These are phyloP conservation scores for Stegodyphus mimosarum DNA, from an alignment of 1,140 invertebrate genomes.

Conservation along the genomic window DNA sequence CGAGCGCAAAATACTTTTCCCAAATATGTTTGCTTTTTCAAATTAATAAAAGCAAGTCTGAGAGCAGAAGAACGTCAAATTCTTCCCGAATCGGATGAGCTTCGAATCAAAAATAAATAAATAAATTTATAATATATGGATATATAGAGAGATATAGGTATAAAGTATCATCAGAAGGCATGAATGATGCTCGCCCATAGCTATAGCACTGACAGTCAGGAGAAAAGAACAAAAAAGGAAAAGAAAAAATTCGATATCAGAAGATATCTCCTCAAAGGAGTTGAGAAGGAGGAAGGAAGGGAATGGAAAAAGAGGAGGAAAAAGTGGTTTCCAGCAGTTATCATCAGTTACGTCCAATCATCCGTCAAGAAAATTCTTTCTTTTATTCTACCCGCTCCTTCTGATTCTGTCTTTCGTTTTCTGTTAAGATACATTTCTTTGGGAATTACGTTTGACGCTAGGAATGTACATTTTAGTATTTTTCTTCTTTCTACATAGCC, in stretches of 20 bases:
- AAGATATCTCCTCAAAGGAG: slow-evolving; percentile 35
- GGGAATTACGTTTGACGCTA: slow-evolving; percentile 37
- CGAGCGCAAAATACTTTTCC: too few species aligned
- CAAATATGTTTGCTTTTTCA: too few species aligned
- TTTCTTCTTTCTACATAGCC: neutral
- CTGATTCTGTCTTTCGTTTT: slow-evolving; percentile 21
- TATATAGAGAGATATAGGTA: neutral
- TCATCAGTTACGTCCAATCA: slow-evolving; percentile 50
- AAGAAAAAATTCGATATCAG: slow-evolving; percentile 25
- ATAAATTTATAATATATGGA: neutral
- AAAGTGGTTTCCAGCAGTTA: slow-evolving; percentile 44
- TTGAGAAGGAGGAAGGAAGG: slow-evolving; percentile 10
- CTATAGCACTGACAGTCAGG: neutral
- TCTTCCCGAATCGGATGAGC: slow-evolving; percentile 8
- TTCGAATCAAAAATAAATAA: neutral
- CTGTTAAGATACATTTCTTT: slow-evolving; percentile 43
- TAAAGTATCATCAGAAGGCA: slow-evolving; percentile 9
- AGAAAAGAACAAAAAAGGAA: neutral
- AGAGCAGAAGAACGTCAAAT: neutral
- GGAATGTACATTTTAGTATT: slow-evolving; percentile 37
- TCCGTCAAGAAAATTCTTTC: slow-evolving; percentile 36
- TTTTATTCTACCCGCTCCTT: neutral
- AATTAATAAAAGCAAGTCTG: too few species aligned
- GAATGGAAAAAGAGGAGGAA: neutral
- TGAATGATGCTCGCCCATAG: slow-evolving; percentile 3